A percentile compares a stretch with the other conserved stretches of the same genome.
Conservation (phyloP, 2,113 vertebrate genomes). For the Pycnonotus jocosus region DNA sequence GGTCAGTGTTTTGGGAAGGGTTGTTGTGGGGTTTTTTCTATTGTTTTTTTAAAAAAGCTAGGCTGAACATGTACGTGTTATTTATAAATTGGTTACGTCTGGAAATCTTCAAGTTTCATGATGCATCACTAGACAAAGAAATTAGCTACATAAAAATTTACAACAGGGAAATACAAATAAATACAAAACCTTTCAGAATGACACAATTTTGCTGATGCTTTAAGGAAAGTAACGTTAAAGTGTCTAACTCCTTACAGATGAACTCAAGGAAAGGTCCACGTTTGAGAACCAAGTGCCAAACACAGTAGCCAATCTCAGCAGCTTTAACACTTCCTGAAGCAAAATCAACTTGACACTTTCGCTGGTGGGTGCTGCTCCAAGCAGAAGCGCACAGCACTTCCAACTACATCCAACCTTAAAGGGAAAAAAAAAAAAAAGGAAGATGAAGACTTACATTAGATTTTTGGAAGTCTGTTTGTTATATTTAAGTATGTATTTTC, state of each 20-base stretch:
- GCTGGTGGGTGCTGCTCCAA: not conserved
- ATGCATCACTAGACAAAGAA: constrained; percentile 56
- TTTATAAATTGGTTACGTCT: constrained; percentile 59
- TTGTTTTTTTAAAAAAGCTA: constrained; percentile 6
- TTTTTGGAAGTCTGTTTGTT: not conserved
- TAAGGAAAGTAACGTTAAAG: constrained; percentile 63
- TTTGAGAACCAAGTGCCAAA: constrained; percentile 12
- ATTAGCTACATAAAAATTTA: constrained; percentile 53
- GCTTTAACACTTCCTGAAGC: constrained; percentile 67
- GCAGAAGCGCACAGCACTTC: constrained; percentile 15
- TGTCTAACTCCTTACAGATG: constrained; percentile 53
- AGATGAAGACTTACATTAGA: not conserved
- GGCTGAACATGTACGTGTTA: constrained; percentile 52
- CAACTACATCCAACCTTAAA: constrained; percentile 24
- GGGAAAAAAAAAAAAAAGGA: not conserved
- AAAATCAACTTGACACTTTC: constrained; percentile 15
- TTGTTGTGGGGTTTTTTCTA: not conserved
- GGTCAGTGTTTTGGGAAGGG: constrained; percentile 73
- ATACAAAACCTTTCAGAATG: constrained; percentile 68
- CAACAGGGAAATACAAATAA: constrained; percentile 75
- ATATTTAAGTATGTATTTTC: not conserved
- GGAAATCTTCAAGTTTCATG: constrained; percentile 75
- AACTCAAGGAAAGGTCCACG: constrained; percentile 33
- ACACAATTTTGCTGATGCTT: constrained; percentile 49
- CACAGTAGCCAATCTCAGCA: constrained; percentile 70